Conservation (phyloP, 2,113 vertebrate genomes). For the Aplodontia rufa region DNA sequence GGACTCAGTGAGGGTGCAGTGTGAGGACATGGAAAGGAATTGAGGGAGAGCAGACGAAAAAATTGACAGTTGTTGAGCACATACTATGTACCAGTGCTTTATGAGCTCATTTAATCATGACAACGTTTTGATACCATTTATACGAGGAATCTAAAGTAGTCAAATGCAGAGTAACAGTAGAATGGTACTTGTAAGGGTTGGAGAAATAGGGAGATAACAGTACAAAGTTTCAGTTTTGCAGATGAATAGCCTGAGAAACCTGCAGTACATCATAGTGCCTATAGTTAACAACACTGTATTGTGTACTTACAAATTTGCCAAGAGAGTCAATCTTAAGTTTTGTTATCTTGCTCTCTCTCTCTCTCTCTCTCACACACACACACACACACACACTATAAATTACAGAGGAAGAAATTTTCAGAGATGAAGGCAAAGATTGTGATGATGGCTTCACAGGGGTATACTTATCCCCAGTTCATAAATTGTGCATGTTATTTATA, state of each 20-base stretch:
- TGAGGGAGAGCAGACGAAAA: neutral
- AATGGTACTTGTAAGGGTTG: neutral
- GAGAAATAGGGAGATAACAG: too few relatives aligned
- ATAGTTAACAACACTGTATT: neutral
- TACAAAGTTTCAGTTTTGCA: neutral
- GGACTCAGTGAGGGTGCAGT: neutral
- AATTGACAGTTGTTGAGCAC: neutral
- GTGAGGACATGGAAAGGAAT: neutral
- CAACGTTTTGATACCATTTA: neutral
- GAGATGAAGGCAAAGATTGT: neutral
- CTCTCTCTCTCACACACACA: too few relatives aligned
- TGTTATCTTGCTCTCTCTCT: neutral
- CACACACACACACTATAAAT: neutral
- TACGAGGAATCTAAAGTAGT: neutral
- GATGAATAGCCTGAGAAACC: neutral
- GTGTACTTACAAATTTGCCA: neutral
- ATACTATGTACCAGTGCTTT: neutral
- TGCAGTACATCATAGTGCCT: fast-evolving
- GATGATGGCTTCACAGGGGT: neutral
- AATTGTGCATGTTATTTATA: neutral
- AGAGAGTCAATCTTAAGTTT: neutral
- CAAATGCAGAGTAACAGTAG: neutral
- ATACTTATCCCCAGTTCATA: neutral
- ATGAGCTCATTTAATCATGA: neutral
- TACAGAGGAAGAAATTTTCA: neutral